Percentiles rank a stretch among this genome's conserved stretches.
These are phyloP conservation scores for Macheiramphus alcinus DNA, from an alignment of 2,113 vertebrate genomes.

Conservation along the genomic window DNA sequence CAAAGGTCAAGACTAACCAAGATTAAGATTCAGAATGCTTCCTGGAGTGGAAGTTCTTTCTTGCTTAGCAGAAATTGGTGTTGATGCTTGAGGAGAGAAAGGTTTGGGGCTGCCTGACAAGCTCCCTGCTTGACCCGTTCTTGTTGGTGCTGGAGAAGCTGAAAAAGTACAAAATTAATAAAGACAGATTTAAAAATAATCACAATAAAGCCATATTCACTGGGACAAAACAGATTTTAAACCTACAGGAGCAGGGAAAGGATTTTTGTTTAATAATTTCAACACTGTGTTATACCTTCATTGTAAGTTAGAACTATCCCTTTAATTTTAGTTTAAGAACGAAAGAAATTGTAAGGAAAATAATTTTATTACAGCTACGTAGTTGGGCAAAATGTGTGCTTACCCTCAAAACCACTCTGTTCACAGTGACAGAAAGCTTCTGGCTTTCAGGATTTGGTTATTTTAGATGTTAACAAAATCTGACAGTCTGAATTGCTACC, in stretches of 20 bases:
- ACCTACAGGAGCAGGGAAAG: not conserved
- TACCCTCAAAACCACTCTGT: not conserved
- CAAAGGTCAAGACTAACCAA: constrained; percentile 80
- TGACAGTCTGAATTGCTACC: not conserved
- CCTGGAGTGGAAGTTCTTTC: constrained; percentile 86
- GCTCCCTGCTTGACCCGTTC: constrained; percentile 84
- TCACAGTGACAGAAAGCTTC: not conserved
- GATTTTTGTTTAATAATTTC: not conserved
- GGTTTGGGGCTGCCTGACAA: constrained; percentile 89
- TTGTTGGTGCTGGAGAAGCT: constrained; percentile 90
- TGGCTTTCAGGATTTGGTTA: not conserved
- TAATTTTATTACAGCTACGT: not conserved
- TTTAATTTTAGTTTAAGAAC: not conserved
- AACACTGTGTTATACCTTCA: not conserved
- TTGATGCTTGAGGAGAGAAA: constrained; percentile 84
- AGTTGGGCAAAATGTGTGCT: not conserved
- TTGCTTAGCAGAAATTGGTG: constrained; percentile 79
- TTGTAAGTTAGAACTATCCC: not conserved
- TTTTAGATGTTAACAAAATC: not conserved
- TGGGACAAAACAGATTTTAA: not conserved
- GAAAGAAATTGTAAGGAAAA: not conserved
- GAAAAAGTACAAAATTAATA: constrained; percentile 50
- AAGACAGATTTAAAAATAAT: not conserved
- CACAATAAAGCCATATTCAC: not conserved
- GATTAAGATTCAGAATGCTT: constrained; percentile 95